phyloP scores from a whole-genome alignment of 1,140 invertebrate species.

The Wiebesia pumilae region DNA sequence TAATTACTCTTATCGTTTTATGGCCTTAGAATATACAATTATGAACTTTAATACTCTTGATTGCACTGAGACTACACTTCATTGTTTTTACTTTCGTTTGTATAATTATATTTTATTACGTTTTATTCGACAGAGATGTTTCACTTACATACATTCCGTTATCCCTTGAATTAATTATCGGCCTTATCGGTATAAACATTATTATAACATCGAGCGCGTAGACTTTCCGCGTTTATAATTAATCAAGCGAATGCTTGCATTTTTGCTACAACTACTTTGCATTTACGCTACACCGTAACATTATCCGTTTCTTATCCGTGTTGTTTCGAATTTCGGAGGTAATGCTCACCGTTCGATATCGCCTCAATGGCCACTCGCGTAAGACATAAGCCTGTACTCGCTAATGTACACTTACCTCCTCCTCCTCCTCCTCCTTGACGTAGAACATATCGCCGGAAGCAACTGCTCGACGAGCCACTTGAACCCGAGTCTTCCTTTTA shows the following conservation, averaged over 20 bases:
- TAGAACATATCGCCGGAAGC: conserved; percentile 62
- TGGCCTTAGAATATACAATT: not conserved
- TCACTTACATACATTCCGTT: not conserved
- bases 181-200: not conserved
- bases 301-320: not conserved
- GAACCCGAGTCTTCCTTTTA: conserved; percentile 54
- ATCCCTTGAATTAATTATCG: too few relatives aligned
- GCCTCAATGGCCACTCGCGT: not conserved
- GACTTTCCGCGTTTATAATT: not conserved
- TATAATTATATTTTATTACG: not conserved
- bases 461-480: conserved; percentile 62
- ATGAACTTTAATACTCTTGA: not conserved
- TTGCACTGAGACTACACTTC: not conserved
- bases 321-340: not conserved
- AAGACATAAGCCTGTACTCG: not conserved
- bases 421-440: conserved; percentile 55
- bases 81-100: not conserved
- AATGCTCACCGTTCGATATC: not conserved
- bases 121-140: not conserved
- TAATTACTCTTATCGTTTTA: not conserved
- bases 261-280: not conserved
- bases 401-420: conserved; percentile 32
- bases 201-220: not conserved
- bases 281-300: not conserved
- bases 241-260: not conserved